A percentile compares a stretch with the other conserved stretches of the same genome.
Conservation (phyloP, 2,113 vertebrate species). For the Pseudorhombus dupliciocellatus region DNA sequence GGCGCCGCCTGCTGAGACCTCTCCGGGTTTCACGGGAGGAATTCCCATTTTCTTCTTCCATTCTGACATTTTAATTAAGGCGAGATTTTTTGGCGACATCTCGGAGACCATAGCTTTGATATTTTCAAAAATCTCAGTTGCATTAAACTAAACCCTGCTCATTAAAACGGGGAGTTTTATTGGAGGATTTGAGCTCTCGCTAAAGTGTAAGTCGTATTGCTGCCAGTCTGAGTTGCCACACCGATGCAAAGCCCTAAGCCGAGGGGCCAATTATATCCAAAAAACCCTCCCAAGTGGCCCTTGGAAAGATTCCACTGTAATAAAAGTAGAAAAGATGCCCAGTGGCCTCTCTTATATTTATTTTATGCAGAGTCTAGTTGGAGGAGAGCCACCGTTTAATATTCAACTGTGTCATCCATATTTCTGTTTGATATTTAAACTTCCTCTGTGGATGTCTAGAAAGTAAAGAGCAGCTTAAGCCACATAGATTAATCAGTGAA, state of each 20-base stretch:
- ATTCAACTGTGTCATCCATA: conserved; percentile 64
- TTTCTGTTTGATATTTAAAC: conserved; percentile 72
- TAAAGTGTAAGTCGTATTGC: conserved; percentile 25
- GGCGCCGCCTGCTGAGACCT: conserved; percentile 16
- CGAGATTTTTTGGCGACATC: conserved; percentile 4
- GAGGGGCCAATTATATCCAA: conserved; percentile 37
- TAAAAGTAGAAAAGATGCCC: conserved; percentile 33
- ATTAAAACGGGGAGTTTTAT: conserved; percentile 35
- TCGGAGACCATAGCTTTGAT: neutral
- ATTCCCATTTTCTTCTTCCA: neutral
- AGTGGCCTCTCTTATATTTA: conserved; percentile 43
- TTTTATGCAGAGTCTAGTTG: conserved; percentile 53
- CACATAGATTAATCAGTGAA: conserved; percentile 66
- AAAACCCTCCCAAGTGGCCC: conserved; percentile 36
- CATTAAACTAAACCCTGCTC: conserved; percentile 19
- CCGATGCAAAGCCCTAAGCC: conserved; percentile 41
- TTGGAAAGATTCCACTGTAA: conserved; percentile 49
- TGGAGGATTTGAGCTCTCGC: conserved; percentile 27
- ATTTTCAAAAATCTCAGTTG: conserved; percentile 6
- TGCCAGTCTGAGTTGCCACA: conserved; percentile 38
- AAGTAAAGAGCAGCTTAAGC: conserved; percentile 62
- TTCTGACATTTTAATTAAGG: neutral
- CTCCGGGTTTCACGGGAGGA: conserved; percentile 7
- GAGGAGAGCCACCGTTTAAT: conserved; percentile 54
- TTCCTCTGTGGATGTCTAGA: conserved; percentile 50